Conservation (phyloP, 2,888 invertebrate species). For the Chaitophorus viminalis region DNA sequence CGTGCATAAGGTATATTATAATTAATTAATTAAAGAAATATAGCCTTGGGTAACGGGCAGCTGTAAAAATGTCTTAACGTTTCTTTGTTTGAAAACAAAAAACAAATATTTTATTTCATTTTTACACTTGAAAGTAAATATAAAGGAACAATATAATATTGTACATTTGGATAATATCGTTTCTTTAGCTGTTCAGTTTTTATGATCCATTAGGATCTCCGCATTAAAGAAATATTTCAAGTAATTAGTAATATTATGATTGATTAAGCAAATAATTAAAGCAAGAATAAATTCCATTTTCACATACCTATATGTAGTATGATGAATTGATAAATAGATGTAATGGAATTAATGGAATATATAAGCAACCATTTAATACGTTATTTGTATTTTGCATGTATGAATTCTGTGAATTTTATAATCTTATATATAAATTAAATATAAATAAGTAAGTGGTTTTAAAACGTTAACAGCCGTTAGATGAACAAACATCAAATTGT, state of each 20-base stretch:
- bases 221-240: background rate
- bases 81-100: background rate
- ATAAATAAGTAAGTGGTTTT: background rate
- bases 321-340: too few relatives aligned
- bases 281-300: background rate
- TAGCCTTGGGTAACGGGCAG: background rate
- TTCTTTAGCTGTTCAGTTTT: background rate
- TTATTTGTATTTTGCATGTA: background rate
- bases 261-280: background rate
- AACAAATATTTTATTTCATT: background rate
- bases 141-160: background rate
- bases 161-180: background rate
- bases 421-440: background rate
- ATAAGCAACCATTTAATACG: background rate
- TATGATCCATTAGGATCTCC: background rate
- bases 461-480: background rate
- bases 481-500: background rate
- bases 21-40: slow-evolving; percentile 32
- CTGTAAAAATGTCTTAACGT: background rate
- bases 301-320: too few relatives aligned
- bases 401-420: background rate
- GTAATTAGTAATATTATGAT: background rate
- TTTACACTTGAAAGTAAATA: background rate
- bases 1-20: background rate
- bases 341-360: background rate